Percentiles rank a stretch among this genome's conserved stretches.
Evolutionary conservation across 2,797 vertebrate species (phyloP).

Genomic region (Acanthiza pusilla): DNA sequence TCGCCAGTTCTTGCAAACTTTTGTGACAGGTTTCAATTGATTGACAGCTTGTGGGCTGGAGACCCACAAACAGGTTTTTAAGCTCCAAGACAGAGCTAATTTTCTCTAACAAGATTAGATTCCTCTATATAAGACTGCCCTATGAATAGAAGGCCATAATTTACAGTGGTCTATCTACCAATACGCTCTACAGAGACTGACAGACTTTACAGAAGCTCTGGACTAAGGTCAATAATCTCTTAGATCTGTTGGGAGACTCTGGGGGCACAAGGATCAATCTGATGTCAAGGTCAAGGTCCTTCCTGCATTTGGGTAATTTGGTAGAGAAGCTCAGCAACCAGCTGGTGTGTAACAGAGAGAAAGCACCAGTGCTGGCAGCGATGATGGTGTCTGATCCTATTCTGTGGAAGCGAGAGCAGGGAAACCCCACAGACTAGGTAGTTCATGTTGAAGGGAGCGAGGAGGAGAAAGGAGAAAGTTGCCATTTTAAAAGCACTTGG

Average conservation of each 20-base stretch:
- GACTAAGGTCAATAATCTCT: not conserved
- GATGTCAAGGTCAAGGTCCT: not conserved
- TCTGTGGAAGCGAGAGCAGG: not conserved
- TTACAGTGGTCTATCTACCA: not conserved
- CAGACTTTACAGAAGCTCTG: not conserved
- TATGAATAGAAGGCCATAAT: not conserved
- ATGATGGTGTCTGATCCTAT: not conserved
- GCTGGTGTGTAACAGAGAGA: not conserved
- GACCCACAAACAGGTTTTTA: constrained; percentile 1
- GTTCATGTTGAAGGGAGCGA: not conserved
- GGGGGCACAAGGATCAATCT: not conserved
- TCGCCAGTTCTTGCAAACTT: not conserved
- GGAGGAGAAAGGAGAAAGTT: not conserved
- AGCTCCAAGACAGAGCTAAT: not conserved
- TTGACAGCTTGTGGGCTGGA: not conserved
- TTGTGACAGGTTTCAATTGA: not conserved
- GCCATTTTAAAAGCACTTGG: not conserved
- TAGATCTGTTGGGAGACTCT: not conserved
- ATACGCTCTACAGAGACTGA: not conserved
- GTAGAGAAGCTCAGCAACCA: not conserved
- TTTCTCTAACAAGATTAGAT: not conserved
- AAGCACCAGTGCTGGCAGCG: not conserved
- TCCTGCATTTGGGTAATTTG: not conserved
- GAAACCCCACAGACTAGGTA: not conserved
- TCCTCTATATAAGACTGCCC: not conserved